These are phyloP conservation scores for Amblyjoppa proteus DNA, from an alignment of 2,888 invertebrate genomes.

Conservation along the genomic window DNA sequence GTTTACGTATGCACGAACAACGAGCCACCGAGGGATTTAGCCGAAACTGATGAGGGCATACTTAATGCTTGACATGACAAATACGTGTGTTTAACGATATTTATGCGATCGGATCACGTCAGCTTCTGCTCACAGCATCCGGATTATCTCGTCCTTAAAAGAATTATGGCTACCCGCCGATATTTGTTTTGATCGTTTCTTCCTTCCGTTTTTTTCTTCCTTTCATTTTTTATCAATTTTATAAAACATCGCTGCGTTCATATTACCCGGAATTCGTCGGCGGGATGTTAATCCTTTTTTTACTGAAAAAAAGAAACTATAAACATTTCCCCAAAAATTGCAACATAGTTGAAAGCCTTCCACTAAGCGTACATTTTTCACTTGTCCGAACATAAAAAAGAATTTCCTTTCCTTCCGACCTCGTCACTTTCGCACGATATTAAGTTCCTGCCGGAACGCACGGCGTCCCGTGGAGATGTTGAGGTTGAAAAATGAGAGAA, in stretches of 20 bases:
- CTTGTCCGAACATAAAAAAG: neutral
- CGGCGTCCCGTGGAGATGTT: neutral
- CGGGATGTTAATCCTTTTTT: too few relatives aligned
- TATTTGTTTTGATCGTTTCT: constrained; percentile 34
- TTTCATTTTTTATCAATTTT: neutral
- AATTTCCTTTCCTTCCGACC: neutral
- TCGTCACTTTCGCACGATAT: constrained; percentile 63
- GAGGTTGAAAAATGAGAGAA: constrained; percentile 17
- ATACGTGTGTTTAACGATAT: constrained; percentile 81
- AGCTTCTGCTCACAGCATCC: constrained; percentile 78
- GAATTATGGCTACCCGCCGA: constrained; percentile 64
- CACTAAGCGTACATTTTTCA: neutral
- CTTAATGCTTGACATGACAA: constrained; percentile 80
- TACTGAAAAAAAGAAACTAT: too few relatives aligned
- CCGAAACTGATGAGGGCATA: constrained; percentile 61
- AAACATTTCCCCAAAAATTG: neutral
- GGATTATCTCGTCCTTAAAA: constrained; percentile 80
- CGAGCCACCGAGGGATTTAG: constrained; percentile 36
- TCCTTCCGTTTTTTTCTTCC: constrained; percentile 4
- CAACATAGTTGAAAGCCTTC: neutral
- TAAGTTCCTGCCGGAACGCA: constrained; percentile 64
- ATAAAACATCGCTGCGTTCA: neutral
- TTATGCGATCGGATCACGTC: constrained; percentile 82
- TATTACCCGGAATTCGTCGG: neutral
- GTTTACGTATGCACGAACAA: neutral